Percentiles rank a stretch among this genome's conserved stretches.
Conservation (phyloP, 2,797 vertebrate genomes). For the Semotilus atromaculatus region DNA sequence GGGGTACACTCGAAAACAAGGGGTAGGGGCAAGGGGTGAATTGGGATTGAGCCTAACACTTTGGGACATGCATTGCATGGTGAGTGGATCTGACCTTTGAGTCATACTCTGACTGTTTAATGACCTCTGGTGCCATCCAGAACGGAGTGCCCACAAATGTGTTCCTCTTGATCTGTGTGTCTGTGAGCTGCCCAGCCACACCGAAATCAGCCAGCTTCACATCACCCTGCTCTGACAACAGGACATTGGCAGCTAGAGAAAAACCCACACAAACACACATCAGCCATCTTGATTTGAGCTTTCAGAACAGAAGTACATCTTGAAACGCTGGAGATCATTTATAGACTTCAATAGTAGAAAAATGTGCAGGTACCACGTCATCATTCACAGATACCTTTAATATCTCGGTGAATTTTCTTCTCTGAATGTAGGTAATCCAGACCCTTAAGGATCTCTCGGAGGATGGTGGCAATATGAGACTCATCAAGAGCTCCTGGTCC, state of each 20-base stretch:
- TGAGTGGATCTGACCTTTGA: slow-evolving; percentile 85
- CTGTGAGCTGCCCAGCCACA: slow-evolving; percentile 95
- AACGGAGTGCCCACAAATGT: slow-evolving; percentile 98
- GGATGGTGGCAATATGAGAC: slow-evolving; percentile 94
- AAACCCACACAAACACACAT: background rate
- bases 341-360: background rate
- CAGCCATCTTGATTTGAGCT: background rate
- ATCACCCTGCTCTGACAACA: slow-evolving; percentile 95
- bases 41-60: too few species aligned
- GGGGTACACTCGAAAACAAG: too few species aligned
- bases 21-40: too few species aligned
- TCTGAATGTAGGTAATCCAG: slow-evolving; percentile 98
- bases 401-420: slow-evolving; percentile 99
- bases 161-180: slow-evolving; percentile 98
- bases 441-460: slow-evolving; percentile 96
- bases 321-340: background rate
- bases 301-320: background rate
- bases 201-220: slow-evolving; percentile 98
- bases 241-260: slow-evolving; percentile 84
- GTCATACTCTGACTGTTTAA: slow-evolving; percentile 97
- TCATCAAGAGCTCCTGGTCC: slow-evolving; percentile 94
- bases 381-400: slow-evolving; percentile 85
- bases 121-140: slow-evolving; percentile 99
- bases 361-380: background rate
- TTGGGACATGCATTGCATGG: background rate